phyloP scores from a whole-genome alignment of 2,888 invertebrate genomes.

The Toxonevra muliebris region DNA sequence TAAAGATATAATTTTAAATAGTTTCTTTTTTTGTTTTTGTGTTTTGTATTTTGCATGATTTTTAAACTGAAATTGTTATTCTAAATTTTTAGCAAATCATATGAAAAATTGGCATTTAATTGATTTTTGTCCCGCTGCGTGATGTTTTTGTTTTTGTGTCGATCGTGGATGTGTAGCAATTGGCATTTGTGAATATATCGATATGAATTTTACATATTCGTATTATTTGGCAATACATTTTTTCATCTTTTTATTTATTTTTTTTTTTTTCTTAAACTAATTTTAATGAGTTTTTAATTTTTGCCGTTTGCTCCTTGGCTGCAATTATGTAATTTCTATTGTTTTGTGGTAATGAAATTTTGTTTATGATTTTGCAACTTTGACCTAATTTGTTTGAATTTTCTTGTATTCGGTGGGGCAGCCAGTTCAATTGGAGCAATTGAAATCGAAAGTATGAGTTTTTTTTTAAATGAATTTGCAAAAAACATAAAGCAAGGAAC shows the following conservation, averaged over 20 bases:
- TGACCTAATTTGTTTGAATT: too few relatives aligned
- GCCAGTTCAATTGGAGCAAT: too few relatives aligned
- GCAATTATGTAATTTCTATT: slow-evolving; percentile 25
- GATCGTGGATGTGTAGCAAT: slow-evolving; percentile 17
- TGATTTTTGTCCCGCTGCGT: slow-evolving; percentile 47
- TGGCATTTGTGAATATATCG: slow-evolving; percentile 13
- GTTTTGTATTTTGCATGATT: neutral
- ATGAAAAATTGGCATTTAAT: slow-evolving; percentile 47
- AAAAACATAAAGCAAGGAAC: too few relatives aligned
- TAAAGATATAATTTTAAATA: neutral
- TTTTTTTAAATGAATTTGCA: too few relatives aligned
- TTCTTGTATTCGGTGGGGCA: too few relatives aligned
- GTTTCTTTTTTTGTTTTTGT: slow-evolving; percentile 8
- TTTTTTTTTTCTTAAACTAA: slow-evolving; percentile 28
- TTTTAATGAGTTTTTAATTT: slow-evolving; percentile 34
- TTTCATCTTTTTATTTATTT: slow-evolving; percentile 16
- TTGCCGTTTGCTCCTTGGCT: neutral
- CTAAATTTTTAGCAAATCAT: slow-evolving; percentile 38
- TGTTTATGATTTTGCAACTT: neutral
- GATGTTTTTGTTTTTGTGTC: slow-evolving; percentile 16
- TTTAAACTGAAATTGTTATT: slow-evolving; percentile 29
- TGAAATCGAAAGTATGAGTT: too few relatives aligned
- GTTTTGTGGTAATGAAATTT: slow-evolving; percentile 24
- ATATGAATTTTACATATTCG: slow-evolving; percentile 14
- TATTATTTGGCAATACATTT: too few relatives aligned